These are phyloP conservation scores for Diplolepis rosae DNA, from an alignment of 2,888 invertebrate species.

Conservation along the genomic window DNA sequence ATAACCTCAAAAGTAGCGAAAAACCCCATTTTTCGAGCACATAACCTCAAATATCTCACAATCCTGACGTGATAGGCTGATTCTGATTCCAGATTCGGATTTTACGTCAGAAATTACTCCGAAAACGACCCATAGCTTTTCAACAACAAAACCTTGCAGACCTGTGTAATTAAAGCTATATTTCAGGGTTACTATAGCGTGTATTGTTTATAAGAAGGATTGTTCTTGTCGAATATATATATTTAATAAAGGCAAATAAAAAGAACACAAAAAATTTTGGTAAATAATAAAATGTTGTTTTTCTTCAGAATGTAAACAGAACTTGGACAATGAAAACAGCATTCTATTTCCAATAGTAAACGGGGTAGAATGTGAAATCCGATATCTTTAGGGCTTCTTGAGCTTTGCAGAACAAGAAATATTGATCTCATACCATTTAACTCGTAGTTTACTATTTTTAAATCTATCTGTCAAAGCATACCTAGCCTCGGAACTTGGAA, in stretches of 20 bases:
- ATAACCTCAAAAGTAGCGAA: too few relatives aligned
- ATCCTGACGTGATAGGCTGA: too few relatives aligned
- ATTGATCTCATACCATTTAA: constrained; percentile 11
- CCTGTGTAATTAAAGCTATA: too few relatives aligned
- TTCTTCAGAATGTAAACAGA: background rate
- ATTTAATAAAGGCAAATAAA: background rate
- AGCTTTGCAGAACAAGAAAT: constrained; percentile 1
- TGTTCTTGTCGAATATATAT: background rate
- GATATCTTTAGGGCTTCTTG: constrained; percentile 15
- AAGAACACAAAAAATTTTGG: background rate
- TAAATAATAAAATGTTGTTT: background rate
- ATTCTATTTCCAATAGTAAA: constrained; percentile 5
- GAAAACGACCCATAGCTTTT: too few relatives aligned
- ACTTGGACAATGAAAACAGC: background rate
- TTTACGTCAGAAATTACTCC: too few relatives aligned
- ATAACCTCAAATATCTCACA: too few relatives aligned
- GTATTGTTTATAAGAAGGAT: background rate
- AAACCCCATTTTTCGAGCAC: too few relatives aligned
- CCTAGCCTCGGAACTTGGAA: background rate
- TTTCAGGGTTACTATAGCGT: too few relatives aligned
- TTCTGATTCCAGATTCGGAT: too few relatives aligned
- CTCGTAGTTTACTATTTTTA: background rate
- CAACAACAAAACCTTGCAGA: too few relatives aligned
- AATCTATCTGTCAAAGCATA: background rate
- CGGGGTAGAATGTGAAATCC: constrained; percentile 1